These are phyloP conservation scores for Girardinichthys multiradiatus DNA, from an alignment of 2,113 vertebrate genomes.

Conservation along the genomic window DNA sequence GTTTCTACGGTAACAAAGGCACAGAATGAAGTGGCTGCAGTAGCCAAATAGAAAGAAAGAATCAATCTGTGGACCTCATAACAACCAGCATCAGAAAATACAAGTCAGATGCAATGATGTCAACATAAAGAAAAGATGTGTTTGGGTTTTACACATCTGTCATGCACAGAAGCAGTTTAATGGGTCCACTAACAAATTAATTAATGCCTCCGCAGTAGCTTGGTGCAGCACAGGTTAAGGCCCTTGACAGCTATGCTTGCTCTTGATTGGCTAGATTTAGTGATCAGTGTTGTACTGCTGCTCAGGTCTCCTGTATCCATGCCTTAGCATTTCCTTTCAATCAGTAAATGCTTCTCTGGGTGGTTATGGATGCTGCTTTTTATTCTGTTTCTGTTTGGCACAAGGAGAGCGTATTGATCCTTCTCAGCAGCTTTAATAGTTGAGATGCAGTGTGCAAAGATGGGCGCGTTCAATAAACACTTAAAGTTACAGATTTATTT, in stretches of 20 bases:
- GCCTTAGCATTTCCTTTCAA: conserved; percentile 20
- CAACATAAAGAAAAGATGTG: conserved; percentile 13
- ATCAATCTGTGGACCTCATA: conserved; percentile 47
- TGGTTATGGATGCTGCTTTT: conserved; percentile 32
- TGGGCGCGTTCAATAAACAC: conserved; percentile 35
- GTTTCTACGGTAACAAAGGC: conserved; percentile 82
- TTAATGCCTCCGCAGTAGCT: conserved; percentile 17
- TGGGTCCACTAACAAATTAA: not conserved
- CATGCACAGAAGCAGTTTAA: conserved; percentile 10
- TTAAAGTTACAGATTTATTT: conserved; percentile 36
- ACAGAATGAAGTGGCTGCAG: conserved; percentile 74
- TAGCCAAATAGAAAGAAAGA: conserved; percentile 55
- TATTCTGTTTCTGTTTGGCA: conserved; percentile 44
- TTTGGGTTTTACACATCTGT: not conserved
- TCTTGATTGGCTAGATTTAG: conserved; percentile 1
- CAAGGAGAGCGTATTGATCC: conserved; percentile 57
- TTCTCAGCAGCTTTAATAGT: conserved; percentile 41
- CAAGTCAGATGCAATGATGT: conserved; percentile 13
- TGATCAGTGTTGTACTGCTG: not conserved
- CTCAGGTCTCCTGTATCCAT: conserved; percentile 28
- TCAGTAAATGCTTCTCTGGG: conserved; percentile 25
- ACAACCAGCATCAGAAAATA: conserved; percentile 44
- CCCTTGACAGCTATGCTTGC: conserved; percentile 10
- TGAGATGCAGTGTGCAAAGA: conserved; percentile 46
- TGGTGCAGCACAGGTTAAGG: conserved; percentile 39